Evolutionary conservation across 2,113 vertebrate species (phyloP), one percentile per base, ranked within the genome.

Genomic region (Sula dactylatra): DNA sequence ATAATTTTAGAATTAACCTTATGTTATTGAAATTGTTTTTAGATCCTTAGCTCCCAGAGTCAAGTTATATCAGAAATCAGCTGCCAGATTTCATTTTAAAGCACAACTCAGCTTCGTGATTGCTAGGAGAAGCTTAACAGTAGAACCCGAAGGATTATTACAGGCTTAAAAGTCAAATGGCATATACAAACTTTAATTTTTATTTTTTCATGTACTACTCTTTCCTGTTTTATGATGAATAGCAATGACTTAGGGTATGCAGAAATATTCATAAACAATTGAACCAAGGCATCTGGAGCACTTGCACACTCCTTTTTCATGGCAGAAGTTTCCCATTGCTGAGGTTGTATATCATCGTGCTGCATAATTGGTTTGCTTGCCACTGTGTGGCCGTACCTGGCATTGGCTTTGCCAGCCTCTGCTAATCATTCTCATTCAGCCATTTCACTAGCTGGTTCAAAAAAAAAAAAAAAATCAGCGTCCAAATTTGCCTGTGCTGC

Each of bases 71-170:
- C 62, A 62, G 42, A 87, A 87, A 70, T 15, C 8, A 2, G 13
- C 31, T 56, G 56, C 45, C 70, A 82, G 78, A 79, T 91, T 95
- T 87, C 10, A 76, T 82, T 95, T 86, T 91, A 94, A 94, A 89
- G 70, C 24, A 87, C 38, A 70, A 7, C 82, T 87, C 77, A 87
- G n/a, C 16, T 69, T 82, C 5, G 1, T 90, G 66, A 72, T 93
- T 91, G 38, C 55, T 80, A 58, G 32, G 82, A 88, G 82, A 58
- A 85, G 52, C 64, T 91, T 92, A 90, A 76, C 44, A 45, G 19
- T 50, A 92, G 89, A 84, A 34, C 21, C 77, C 66, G 77, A 69
- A 82, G 61, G 42, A 89, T 93, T 96, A 76, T 32, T 76, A 36
- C 18, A 82, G 40, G 29, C 55, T 90, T 90, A 76, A 73, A 92